Conservation (phyloP, 1,140 invertebrate species). For the Chironomus tepperi region DNA sequence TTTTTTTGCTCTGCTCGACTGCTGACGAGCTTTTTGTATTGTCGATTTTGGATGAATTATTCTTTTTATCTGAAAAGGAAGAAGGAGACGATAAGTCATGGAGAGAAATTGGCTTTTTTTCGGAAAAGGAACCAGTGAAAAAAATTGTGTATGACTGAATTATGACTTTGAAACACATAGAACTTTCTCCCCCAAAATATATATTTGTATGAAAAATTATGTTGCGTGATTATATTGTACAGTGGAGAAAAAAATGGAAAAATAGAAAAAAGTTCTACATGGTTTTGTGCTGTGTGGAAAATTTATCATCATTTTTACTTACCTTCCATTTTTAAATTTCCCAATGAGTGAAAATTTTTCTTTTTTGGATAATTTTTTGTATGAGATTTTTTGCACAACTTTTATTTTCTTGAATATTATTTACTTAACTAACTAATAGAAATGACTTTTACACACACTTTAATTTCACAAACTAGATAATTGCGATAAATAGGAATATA, state of each 20-base stretch:
- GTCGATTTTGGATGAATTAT: slow-evolving; percentile 16
- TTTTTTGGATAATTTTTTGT: not conserved
- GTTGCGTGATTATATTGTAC: not conserved
- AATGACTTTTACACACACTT: not conserved
- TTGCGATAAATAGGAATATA: slow-evolving; percentile 9
- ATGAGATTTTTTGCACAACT: not conserved
- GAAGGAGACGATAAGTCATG: not conserved
- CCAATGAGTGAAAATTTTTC: slow-evolving; percentile 19
- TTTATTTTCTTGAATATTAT: not conserved
- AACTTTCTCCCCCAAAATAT: not conserved
- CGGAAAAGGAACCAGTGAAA: no score
- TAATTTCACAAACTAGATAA: not conserved
- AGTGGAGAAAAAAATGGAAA: not conserved
- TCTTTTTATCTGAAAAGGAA: not conserved
- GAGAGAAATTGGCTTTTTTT: no score
- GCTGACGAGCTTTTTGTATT: slow-evolving; percentile 11
- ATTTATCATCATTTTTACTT: no score
- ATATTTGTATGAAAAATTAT: not conserved
- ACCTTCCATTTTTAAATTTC: slow-evolving; percentile 23
- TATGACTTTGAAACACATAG: not conserved
- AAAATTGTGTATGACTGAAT: not conserved
- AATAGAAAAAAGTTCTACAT: not conserved
- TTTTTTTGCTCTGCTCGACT: not conserved
- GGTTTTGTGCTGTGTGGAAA: not conserved
- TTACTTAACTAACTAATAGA: not conserved